Evolutionary conservation across 2,888 invertebrate species (phyloP).

Genomic region (Hemaris fuciformis): DNA sequence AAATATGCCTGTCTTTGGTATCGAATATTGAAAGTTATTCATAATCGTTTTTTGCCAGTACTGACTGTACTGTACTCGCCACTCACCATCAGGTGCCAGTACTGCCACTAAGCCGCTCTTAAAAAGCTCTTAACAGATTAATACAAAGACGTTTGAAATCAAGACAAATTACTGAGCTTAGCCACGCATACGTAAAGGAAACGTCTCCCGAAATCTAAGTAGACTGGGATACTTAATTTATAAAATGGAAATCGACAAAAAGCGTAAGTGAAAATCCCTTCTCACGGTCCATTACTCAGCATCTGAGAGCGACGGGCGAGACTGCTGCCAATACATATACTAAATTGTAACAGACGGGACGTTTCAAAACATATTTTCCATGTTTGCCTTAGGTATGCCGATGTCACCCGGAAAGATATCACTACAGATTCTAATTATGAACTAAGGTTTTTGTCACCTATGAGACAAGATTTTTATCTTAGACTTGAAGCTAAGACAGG

Average conservation of each 20-base stretch:
- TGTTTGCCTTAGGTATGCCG: not conserved
- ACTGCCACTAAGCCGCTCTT: not conserved
- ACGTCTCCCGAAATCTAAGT: slow-evolving; percentile 18
- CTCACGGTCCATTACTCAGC: slow-evolving; percentile 9
- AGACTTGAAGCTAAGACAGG: too few species aligned
- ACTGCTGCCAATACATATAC: not conserved
- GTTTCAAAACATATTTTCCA: not conserved
- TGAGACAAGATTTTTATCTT: too few species aligned
- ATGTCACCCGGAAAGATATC: not conserved
- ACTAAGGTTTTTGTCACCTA: too few species aligned
- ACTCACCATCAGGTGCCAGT: too few species aligned
- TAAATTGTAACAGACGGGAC: not conserved
- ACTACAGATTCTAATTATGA: too few species aligned
- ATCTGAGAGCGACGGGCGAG: slow-evolving; percentile 3
- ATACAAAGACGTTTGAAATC: not conserved
- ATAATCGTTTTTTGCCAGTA: too few species aligned
- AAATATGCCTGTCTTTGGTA: too few species aligned
- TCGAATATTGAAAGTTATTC: too few species aligned
- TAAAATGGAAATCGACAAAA: slow-evolving; percentile 15
- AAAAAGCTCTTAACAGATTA: not conserved
- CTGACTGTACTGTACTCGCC: too few species aligned
- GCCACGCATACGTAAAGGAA: not conserved
- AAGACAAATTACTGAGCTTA: not conserved
- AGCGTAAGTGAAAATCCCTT: slow-evolving; percentile 6
- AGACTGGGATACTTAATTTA: slow-evolving; percentile 5